Conservation (phyloP, 2,113 vertebrate species). For the Ophiodon elongatus region DNA sequence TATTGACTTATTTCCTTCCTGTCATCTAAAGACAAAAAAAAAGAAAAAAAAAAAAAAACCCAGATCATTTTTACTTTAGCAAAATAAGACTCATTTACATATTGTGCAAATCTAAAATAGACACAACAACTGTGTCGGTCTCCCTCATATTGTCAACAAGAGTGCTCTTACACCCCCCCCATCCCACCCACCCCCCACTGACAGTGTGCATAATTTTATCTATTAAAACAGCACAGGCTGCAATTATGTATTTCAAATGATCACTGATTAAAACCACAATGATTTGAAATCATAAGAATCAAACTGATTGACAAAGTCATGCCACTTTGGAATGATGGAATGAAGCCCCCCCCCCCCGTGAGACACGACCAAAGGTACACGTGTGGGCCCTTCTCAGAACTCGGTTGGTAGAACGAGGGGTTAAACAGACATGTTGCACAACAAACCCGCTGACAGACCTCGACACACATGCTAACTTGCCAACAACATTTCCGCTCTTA, state of each 20-base stretch:
- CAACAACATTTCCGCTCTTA: conserved; percentile 12
- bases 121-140: no score
- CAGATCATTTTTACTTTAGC: background rate
- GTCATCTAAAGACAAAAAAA: no score
- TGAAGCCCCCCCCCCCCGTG: no score
- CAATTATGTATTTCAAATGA: background rate
- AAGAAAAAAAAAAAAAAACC: no score
- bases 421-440: conserved; percentile 19
- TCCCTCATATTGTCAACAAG: no score
- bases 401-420: background rate
- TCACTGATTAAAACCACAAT: background rate
- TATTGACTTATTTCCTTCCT: background rate
- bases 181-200: no score
- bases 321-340: no score
- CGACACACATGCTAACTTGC: background rate
- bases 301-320: no score
- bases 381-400: background rate
- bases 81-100: no score
- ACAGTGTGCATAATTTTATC: background rate
- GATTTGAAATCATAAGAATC: no score
- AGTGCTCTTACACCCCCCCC: no score
- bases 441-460: background rate
- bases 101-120: no score
- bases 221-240: background rate
- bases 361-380: background rate